Conservation (phyloP, 2,888 invertebrate genomes). For the Aromia moschata region DNA sequence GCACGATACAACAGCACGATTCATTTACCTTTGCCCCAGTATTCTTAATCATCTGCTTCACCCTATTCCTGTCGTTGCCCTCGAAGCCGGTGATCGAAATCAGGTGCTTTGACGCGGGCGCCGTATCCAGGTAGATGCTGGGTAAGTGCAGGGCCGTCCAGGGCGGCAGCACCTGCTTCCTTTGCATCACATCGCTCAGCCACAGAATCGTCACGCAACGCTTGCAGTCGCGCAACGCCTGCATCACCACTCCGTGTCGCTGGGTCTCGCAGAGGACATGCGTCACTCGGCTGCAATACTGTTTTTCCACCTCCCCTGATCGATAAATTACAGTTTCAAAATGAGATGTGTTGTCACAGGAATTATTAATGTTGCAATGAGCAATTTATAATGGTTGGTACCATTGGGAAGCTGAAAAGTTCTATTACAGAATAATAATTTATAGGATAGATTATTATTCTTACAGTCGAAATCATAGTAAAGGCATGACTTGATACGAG, state of each 20-base stretch:
- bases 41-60: slow-evolving; percentile 85
- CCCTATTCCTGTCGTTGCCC: slow-evolving; percentile 81
- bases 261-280: slow-evolving; percentile 93
- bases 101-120: slow-evolving; percentile 80
- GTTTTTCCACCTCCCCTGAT: slow-evolving; percentile 87
- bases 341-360: too few species aligned
- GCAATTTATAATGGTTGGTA: too few species aligned
- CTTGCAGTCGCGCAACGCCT: slow-evolving; percentile 76
- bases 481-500: too few species aligned
- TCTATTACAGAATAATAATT: slow-evolving; percentile 8
- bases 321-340: too few species aligned
- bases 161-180: slow-evolving; percentile 88
- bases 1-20: too few species aligned
- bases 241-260: slow-evolving; percentile 89
- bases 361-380: too few species aligned
- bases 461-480: too few species aligned
- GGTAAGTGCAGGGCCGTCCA: slow-evolving; percentile 96
- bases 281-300: slow-evolving; percentile 87
- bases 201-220: slow-evolving; percentile 85
- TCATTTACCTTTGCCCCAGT: slow-evolving; percentile 85
- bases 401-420: too few species aligned
- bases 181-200: slow-evolving; percentile 89
- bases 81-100: slow-evolving; percentile 90
- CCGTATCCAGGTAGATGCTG: slow-evolving; percentile 68
- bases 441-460: not conserved